A percentile compares a stretch with the other conserved stretches of the same genome.
These are phyloP conservation scores for Forbesichthys papilliferus DNA, from an alignment of 2,113 vertebrate genomes.

Conservation along the genomic window DNA sequence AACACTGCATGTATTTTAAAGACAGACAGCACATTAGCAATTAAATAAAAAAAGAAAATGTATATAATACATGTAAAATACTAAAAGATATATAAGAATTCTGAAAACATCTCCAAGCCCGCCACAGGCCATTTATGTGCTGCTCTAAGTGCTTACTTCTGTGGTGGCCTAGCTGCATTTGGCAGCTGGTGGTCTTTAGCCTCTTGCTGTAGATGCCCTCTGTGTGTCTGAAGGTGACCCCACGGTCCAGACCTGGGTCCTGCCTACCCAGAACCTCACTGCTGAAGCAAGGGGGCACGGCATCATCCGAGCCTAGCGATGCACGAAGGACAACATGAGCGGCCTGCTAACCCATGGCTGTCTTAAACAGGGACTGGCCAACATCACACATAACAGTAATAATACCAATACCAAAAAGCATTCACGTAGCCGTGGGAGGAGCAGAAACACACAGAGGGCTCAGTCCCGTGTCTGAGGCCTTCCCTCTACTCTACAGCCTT, in stretches of 20 bases:
- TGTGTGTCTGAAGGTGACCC: constrained; percentile 60
- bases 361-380: background rate
- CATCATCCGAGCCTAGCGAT: constrained; percentile 82
- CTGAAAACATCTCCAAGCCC: background rate
- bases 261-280: constrained; percentile 59
- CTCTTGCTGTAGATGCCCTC: constrained; percentile 81
- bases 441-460: background rate
- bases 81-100: background rate
- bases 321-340: background rate
- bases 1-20: background rate
- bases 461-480: background rate
- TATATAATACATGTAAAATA: background rate
- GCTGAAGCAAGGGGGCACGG: constrained; percentile 74
- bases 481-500: background rate
- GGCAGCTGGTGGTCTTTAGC: constrained; percentile 22
- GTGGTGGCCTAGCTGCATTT: constrained; percentile 15
- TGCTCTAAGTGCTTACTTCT: constrained; percentile 41
- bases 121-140: too few relatives aligned
- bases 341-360: background rate
- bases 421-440: background rate
- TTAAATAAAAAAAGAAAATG: background rate
- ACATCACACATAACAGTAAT: background rate
- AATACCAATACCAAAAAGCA: background rate
- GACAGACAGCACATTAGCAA: too few relatives aligned
- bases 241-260: constrained; percentile 38